Evolutionary conservation across 1,140 invertebrate species (phyloP), one percentile per base, ranked within the genome.

Genomic region (Procambarus virginalis): DNA sequence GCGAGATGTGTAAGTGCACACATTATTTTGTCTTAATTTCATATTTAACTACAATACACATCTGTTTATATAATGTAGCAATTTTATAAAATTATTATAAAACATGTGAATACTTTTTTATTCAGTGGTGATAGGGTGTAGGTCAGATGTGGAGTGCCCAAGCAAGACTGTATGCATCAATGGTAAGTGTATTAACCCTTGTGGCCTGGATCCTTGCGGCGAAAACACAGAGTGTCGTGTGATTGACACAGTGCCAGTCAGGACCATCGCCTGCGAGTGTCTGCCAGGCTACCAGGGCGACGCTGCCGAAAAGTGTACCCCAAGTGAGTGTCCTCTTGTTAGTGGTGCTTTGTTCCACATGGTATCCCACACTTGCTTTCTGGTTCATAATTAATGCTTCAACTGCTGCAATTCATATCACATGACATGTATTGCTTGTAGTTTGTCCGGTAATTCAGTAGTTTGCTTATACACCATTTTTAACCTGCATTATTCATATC

Each of bases 241-340:
- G 1, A 95, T 97, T 9, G 96, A 98, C 93, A 97, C 97, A 2
- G 93, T 98, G 86, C 97, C 97, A 4, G 95, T 97, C 46, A 77
- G 93, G 78, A 92, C 92, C n/a, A 88, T 92, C 55, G 91, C 85
- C n/a, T 93, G 93, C 80, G 89, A 89, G 73, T 93, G 93, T 91
- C 89, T 93, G 64, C 92, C 92, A 60, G 93, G 93, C 6, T 93
- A 92, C 76, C 90, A 92, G 79, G 93, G 93, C 14, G 92, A 93
- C 34, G 94, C 94, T 6, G 93, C 93, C 3, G 93, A 94, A 73
- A 93, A 93, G 34, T 94, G 94, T 83, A 91, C 92, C 22, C 92
- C 92, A 46, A 93, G 93, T 91, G 93, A 93, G 87, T 81, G 22
- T 55, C 46, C 17, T 64, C 46, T 34, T 17, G 49, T 46, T 64